phyloP scores from a whole-genome alignment of 2,113 vertebrate species.

The Psammodynastes pulverulentus region DNA sequence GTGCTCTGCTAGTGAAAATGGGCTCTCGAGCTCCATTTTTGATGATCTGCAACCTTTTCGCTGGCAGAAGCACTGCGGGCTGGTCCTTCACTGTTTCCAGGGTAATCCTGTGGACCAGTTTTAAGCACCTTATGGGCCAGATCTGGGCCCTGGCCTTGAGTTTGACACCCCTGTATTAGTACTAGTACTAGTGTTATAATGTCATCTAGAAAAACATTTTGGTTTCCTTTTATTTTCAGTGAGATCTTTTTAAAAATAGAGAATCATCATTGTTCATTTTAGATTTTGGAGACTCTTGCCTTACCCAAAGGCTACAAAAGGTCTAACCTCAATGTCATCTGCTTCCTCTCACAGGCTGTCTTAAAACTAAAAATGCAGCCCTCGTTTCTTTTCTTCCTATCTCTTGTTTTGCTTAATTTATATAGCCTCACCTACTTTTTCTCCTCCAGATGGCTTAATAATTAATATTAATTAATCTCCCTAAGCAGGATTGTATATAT shows the following conservation, averaged over 20 bases:
- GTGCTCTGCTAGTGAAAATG: no score
- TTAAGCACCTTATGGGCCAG: no score
- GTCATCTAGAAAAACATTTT: background rate
- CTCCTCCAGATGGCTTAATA: background rate
- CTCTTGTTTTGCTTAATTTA: background rate
- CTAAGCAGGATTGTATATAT: background rate
- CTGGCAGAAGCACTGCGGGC: no score
- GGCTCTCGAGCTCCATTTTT: no score
- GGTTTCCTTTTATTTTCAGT: background rate
- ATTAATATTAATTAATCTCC: background rate
- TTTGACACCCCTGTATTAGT: no score
- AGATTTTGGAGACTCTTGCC: background rate
- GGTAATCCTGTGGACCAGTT: no score
- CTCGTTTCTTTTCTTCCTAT: background rate
- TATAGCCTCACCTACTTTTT: background rate
- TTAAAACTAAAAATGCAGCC: background rate
- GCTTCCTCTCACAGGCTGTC: background rate
- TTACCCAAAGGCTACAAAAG: background rate
- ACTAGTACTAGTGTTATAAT: background rate
- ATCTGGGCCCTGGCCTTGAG: no score
- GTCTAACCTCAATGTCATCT: no score
- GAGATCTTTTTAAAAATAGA: background rate
- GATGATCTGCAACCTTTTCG: no score
- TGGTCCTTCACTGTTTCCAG: no score
- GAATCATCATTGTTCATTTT: background rate